Evolutionary conservation across 2,888 invertebrate species (phyloP), one percentile per base, ranked within the genome.

Genomic region (Luffia ferchaultella): DNA sequence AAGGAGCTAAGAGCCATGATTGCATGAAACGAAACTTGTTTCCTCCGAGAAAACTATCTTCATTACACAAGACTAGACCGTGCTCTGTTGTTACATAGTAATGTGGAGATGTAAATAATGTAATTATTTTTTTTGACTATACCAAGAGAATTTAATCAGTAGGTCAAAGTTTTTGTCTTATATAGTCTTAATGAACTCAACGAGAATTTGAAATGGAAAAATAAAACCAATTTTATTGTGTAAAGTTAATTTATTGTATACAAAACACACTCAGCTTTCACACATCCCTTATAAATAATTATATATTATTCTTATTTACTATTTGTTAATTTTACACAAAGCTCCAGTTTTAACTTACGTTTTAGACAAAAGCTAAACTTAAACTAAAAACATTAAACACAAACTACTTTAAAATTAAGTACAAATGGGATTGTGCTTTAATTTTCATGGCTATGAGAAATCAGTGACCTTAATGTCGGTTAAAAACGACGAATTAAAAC

Each of bases 321-420:
- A 89, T 68, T 86, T 85, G 69, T 85, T 83, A 65, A 90, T 80
- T 63, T 76, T 78, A 63, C 62, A 75, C 66, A 89, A 86, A 62
- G 79, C 76, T 70, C 87, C 76, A 59, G 86, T 86, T 75, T 89
- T 87, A 66, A 86, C 85, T 61, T 79, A 69, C n/a, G 86, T 56
- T 57, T 55, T 58, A 62, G 48, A 57, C 53, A 53, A 49, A 60
- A 60, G 56, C 2, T 46, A 40, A 45, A 56, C 46, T 55, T 57
- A 56, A 49, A 54, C 60, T 56, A 59, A 57, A 61, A 64, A 52
- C 55, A 48, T 48, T 48, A 42, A 50, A 16, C 42, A 41, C 16
- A 45, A 40, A 43, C 18, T 50, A 47, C 42, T 45, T 52, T n/a
- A n/a, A n/a, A n/a, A n/a, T n/a, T n/a, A 42, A 46, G 16, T 50